Percentiles rank a stretch among this genome's conserved stretches.
Evolutionary conservation across 1,140 invertebrate genomes (phyloP).

Genomic region (Drosophila setifemur): DNA sequence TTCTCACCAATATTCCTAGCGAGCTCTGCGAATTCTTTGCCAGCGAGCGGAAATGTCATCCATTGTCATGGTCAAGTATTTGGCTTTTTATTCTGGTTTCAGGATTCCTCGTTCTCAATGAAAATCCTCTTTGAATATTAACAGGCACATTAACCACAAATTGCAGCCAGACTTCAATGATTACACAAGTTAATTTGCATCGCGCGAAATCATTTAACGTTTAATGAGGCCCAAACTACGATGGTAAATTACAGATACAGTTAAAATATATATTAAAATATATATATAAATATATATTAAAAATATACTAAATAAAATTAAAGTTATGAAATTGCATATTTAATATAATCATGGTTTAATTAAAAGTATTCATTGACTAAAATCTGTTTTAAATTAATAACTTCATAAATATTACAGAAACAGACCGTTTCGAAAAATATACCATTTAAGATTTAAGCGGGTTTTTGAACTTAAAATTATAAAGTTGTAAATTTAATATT

Average conservation of each 20-base stretch:
- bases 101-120: slow-evolving; percentile 18
- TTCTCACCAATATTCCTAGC: slow-evolving; percentile 48
- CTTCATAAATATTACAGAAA: too few relatives aligned
- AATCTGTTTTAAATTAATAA: too few relatives aligned
- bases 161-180: slow-evolving; percentile 24
- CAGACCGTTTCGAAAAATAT: too few relatives aligned
- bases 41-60: slow-evolving; percentile 18
- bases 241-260: slow-evolving; percentile 11
- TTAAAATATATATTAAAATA: too few relatives aligned
- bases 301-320: too few relatives aligned
- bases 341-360: too few relatives aligned
- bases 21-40: slow-evolving; percentile 28
- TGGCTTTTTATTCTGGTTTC: slow-evolving; percentile 18
- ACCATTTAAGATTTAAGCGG: too few relatives aligned
- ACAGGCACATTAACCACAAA: slow-evolving; percentile 32
- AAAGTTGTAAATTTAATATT: too few relatives aligned
- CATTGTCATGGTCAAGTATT: slow-evolving; percentile 25
- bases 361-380: too few relatives aligned
- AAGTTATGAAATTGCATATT: too few relatives aligned
- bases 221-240: background rate
- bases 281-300: too few relatives aligned
- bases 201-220: background rate
- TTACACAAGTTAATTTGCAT: slow-evolving; percentile 19
- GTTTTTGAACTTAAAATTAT: too few relatives aligned
- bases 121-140: slow-evolving; percentile 36